Evolutionary conservation across 2,797 vertebrate genomes (phyloP), one percentile per base, ranked within the genome.

Genomic region (Lacerta bilineata): DNA sequence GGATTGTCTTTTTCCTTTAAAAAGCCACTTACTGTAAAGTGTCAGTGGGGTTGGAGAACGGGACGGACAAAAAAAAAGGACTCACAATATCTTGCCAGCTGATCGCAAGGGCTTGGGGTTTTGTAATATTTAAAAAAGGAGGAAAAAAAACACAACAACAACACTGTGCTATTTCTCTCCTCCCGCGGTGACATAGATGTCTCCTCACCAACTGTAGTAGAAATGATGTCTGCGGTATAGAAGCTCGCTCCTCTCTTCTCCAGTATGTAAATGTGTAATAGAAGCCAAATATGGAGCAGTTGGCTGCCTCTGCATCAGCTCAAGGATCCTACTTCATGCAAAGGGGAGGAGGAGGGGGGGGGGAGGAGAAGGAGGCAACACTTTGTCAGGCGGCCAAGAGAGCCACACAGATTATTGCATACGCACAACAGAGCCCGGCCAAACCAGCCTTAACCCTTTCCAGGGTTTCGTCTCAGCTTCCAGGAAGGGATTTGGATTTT

Each of bases 221-320:
- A 95, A 97, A 97, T 97, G 98, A 98, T 98, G 98, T 98, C 98
- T 98, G 98, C 98, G 96, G 98, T 98, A 91, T 91, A 93, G 96
- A 96, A 97, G 96, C 91, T 98, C 97, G 96, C 96, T 94, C 95
- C 96, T 97, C 96, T 95, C 95, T 84, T 84, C 95, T 94, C 95
- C 96, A 94, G 97, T 97, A 96, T 97, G 97, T 97, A 97, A 97
- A 97, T 97, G 96, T 97, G 97, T 97, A 95, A 97, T 89, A 97
- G 97, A 96, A 98, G 97, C 97, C 97, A 98, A 98, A 98, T 98
- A 98, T 98, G 98, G 98, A 98, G 97, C 98, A 98, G 97, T 98
- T 98, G 97, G 97, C 97, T 97, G 97, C 96, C 96, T 97, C 97
- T 97, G 97, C 97, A 96, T 97, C 96, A 97, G 97, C 97, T 96